A percentile compares a stretch with the other conserved stretches of the same genome.
phyloP scores from a whole-genome alignment of 2,888 invertebrate genomes.

The Harmothoe impar region DNA sequence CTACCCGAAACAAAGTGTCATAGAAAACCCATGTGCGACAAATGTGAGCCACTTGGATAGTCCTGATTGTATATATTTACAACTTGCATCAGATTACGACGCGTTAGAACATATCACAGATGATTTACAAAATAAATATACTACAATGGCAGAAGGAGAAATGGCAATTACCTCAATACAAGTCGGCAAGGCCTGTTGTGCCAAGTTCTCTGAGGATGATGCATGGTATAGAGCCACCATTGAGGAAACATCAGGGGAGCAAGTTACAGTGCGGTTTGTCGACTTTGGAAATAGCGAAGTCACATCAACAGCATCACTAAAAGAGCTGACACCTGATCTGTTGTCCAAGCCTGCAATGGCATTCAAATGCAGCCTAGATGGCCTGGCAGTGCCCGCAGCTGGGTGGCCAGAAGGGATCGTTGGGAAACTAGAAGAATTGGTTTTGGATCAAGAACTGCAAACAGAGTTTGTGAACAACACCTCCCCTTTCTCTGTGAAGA shows the following conservation, averaged over 20 bases:
- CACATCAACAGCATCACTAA: conserved; percentile 72
- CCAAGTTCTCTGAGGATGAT: conserved; percentile 75
- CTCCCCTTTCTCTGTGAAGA: background rate
- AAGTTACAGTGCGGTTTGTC: conserved; percentile 75
- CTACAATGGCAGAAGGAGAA: background rate
- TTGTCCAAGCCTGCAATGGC: conserved; percentile 74
- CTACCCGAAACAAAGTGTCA: background rate
- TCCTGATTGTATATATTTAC: conserved; percentile 73
- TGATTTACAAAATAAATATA: conserved; percentile 65
- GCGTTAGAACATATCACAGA: conserved; percentile 71
- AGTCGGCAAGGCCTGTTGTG: conserved; percentile 73
- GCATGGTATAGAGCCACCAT: conserved; percentile 78
- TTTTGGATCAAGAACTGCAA: conserved; percentile 60
- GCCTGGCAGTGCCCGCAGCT: conserved; percentile 72
- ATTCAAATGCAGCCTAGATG: conserved; percentile 55
- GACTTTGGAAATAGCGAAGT: conserved; percentile 81
- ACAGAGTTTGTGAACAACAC: conserved; percentile 46
- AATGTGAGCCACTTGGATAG: conserved; percentile 72
- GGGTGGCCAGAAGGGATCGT: conserved; percentile 7
- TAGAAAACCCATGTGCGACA: background rate
- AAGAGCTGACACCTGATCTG: conserved; percentile 73
- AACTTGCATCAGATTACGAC: conserved; percentile 70
- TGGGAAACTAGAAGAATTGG: conserved; percentile 36
- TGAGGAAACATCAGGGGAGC: conserved; percentile 64
- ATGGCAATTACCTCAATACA: background rate